Conservation (phyloP, 2,113 vertebrate genomes). For the Mustela nigripes region DNA sequence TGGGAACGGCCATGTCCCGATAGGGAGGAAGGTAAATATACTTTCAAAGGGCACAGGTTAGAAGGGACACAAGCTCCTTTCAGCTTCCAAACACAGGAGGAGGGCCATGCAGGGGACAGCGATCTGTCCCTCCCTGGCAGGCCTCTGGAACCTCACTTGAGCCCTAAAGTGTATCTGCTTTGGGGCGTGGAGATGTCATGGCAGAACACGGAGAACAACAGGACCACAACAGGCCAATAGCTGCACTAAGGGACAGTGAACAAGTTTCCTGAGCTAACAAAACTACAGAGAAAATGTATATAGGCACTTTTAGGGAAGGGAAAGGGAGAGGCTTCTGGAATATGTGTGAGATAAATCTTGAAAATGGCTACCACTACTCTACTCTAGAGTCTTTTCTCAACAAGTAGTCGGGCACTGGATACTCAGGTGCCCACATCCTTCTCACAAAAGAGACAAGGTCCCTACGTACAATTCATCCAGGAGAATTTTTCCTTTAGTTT, state of each 20-base stretch:
- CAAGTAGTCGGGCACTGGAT: background rate
- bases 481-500: background rate
- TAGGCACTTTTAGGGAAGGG: background rate
- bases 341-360: background rate
- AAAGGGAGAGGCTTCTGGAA: background rate
- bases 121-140: background rate
- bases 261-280: background rate
- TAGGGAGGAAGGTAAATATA: background rate
- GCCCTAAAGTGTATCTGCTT: background rate
- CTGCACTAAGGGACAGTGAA: too few relatives aligned
- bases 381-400: background rate
- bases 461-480: background rate
- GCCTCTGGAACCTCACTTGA: background rate
- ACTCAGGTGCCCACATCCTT: too few relatives aligned
- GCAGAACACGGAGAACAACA: background rate
- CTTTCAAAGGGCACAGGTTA: background rate
- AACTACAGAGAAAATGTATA: background rate
- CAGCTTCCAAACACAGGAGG: background rate
- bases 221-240: background rate
- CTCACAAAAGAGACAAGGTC: background rate
- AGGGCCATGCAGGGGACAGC: background rate
- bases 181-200: background rate
- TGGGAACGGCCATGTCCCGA: fast-evolving
- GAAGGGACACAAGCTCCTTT: background rate
- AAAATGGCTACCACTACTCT: background rate